A percentile compares a stretch with the other conserved stretches of the same genome.
These are phyloP conservation scores for Balaenoptera acutorostrata DNA, from an alignment of 2,113 vertebrate genomes.

Conservation along the genomic window DNA sequence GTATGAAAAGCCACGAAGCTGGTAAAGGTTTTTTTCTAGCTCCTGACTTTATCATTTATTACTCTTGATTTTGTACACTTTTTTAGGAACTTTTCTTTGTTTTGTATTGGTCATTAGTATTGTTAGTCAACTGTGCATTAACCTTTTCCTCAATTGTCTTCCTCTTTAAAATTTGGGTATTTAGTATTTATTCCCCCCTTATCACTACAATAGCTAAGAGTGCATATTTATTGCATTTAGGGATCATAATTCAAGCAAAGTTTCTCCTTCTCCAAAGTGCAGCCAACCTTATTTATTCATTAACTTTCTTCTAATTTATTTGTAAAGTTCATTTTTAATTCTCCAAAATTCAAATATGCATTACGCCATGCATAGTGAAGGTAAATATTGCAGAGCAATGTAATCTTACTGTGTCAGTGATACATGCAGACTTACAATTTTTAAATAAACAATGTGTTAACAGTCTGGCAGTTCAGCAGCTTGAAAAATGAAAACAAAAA, in stretches of 20 bases:
- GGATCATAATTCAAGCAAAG: neutral
- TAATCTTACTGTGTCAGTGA: conserved; percentile 33
- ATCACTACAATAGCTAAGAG: neutral
- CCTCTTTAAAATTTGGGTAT: neutral
- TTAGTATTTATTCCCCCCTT: neutral
- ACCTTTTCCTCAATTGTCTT: neutral
- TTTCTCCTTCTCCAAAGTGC: neutral
- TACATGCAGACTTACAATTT: conserved; percentile 30
- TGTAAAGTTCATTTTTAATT: conserved; percentile 26
- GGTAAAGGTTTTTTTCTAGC: neutral
- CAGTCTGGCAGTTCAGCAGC: conserved; percentile 39
- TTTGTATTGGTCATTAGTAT: neutral
- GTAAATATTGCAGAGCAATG: conserved; percentile 49
- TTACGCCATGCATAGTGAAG: neutral
- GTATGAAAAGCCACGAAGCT: neutral
- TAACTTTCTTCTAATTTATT: neutral
- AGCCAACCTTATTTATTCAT: neutral
- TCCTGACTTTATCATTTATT: neutral
- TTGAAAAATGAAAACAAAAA: conserved; percentile 53
- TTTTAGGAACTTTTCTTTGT: neutral
- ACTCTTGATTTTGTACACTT: neutral
- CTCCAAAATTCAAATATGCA: neutral
- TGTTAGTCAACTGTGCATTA: neutral
- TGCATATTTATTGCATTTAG: neutral
- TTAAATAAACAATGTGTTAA: conserved; percentile 41